These are phyloP conservation scores for Ophiodon elongatus DNA, from an alignment of 2,113 vertebrate genomes.

Conservation along the genomic window DNA sequence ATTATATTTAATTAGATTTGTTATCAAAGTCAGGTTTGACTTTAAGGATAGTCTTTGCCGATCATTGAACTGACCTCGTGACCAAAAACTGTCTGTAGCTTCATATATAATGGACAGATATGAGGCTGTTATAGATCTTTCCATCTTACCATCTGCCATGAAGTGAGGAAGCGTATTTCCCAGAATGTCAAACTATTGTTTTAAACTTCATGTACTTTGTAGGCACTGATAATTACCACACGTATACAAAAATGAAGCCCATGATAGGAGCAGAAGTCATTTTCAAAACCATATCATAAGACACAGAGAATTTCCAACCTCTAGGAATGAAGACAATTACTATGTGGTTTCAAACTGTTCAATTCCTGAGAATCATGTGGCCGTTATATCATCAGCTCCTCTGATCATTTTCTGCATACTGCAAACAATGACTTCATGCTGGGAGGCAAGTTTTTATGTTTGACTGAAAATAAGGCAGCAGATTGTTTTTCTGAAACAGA, in stretches of 20 bases:
- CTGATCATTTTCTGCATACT: slow-evolving; percentile 26
- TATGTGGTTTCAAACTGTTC: neutral
- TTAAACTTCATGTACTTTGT: neutral
- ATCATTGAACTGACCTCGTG: slow-evolving; percentile 5
- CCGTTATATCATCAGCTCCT: slow-evolving; percentile 25
- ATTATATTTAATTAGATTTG: slow-evolving; percentile 24
- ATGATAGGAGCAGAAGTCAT: neutral
- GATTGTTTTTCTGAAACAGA: neutral
- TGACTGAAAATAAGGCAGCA: neutral
- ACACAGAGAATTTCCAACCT: neutral
- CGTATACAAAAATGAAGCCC: neutral
- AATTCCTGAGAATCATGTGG: slow-evolving; percentile 17
- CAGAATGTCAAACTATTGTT: neutral
- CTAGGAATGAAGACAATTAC: slow-evolving; percentile 7
- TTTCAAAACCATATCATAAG: neutral
- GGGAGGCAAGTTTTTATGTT: neutral
- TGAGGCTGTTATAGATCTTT: neutral
- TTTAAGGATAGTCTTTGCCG: slow-evolving; percentile 10
- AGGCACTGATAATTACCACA: neutral
- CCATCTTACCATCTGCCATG: neutral
- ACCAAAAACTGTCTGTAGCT: neutral
- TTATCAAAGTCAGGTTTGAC: slow-evolving; percentile 13
- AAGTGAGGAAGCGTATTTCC: neutral
- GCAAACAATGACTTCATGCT: slow-evolving; percentile 16
- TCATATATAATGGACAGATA: neutral